Percentiles rank a stretch among this genome's conserved stretches.
phyloP scores from a whole-genome alignment of 2,888 invertebrate genomes.

The Lamellibrachia columna region DNA sequence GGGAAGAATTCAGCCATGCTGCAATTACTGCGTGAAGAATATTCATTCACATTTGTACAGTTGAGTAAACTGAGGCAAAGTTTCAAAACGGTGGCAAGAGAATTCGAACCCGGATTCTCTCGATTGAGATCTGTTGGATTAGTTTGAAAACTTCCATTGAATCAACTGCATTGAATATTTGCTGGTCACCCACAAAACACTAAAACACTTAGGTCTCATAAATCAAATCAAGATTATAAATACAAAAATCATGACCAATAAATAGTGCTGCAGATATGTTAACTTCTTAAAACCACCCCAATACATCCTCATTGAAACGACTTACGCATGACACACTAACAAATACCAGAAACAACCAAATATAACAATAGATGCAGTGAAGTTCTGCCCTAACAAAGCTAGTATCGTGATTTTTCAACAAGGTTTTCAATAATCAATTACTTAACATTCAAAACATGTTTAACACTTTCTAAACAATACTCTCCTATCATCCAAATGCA shows the following conservation, averaged over 20 bases:
- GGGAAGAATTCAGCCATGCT: no score
- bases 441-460: not conserved
- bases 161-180: not conserved
- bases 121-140: not conserved
- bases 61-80: no score
- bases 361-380: no score
- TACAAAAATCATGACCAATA: not conserved
- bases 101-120: no score
- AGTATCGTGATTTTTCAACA: no score
- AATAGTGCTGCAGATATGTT: not conserved
- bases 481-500: not conserved
- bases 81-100: no score
- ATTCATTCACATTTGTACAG: no score
- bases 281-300: not conserved
- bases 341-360: not conserved
- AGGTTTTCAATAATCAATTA: not conserved
- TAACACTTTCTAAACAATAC: not conserved
- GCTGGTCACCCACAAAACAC: not conserved
- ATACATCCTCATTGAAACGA: not conserved
- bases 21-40: no score
- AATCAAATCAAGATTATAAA: not conserved
- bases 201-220: not conserved
- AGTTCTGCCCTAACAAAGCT: no score
- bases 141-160: not conserved
- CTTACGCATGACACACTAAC: not conserved